phyloP scores from a whole-genome alignment of 2,888 invertebrate species.

The Steinernema carpocapsae region DNA sequence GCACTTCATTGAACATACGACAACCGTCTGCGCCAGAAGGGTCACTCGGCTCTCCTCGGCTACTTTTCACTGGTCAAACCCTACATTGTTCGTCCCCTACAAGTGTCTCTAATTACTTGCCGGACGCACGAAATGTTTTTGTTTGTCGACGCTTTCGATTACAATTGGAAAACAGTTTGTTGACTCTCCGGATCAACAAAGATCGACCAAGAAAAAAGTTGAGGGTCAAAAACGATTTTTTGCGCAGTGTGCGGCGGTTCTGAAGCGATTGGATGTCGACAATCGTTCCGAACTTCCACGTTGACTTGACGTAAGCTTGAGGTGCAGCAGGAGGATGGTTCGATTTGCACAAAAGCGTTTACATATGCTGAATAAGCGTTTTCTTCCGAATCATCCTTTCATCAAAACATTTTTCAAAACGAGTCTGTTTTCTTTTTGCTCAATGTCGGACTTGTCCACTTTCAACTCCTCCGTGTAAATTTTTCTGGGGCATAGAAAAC shows the following conservation, averaged over 20 bases:
- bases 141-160: constrained; percentile 31
- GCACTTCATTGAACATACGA: constrained; percentile 17
- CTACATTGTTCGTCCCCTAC: neutral
- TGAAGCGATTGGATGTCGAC: no score
- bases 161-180: constrained; percentile 26
- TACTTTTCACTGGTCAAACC: neutral
- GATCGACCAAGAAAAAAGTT: neutral
- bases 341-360: no score
- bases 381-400: no score
- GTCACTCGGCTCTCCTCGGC: constrained; percentile 9
- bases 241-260: no score
- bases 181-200: constrained; percentile 29
- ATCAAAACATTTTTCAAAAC: no score
- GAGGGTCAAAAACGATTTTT: neutral
- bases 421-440: no score
- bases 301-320: no score
- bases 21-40: constrained; percentile 28
- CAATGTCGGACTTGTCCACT: no score
- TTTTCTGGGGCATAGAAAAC: neutral
- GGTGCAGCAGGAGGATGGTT: no score
- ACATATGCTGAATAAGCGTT: no score
- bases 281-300: no score
- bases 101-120: constrained; percentile 32
- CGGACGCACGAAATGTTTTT: constrained; percentile 28
- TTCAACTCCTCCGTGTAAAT: no score